Conservation (phyloP, 2,113 vertebrate genomes). For the Egretta garzetta region DNA sequence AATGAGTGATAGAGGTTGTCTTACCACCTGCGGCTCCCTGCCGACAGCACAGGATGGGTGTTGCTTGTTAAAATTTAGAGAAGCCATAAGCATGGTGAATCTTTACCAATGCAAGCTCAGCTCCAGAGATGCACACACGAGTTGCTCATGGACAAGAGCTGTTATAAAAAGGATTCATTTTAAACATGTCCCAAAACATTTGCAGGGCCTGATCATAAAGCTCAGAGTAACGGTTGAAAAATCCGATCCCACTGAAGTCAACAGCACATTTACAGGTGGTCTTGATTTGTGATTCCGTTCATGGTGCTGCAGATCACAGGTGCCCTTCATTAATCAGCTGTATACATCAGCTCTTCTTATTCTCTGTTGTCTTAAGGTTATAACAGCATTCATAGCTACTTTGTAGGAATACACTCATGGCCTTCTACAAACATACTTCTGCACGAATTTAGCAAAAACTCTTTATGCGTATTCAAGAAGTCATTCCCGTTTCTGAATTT, state of each 20-base stretch:
- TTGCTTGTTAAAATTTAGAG: neutral
- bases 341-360: neutral
- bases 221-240: neutral
- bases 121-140: neutral
- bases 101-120: neutral
- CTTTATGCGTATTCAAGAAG: neutral
- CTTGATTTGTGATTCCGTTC: neutral
- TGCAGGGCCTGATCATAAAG: neutral
- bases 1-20: neutral
- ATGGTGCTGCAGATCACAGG: neutral
- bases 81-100: neutral
- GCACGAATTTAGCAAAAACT: neutral
- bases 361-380: neutral
- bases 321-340: neutral
- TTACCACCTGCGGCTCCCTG: neutral
- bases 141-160: neutral
- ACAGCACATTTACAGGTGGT: neutral
- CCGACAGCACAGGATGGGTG: neutral
- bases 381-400: neutral
- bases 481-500: neutral
- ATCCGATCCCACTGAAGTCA: neutral
- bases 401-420: neutral
- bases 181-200: rapidly evolving
- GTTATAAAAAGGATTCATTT: neutral
- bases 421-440: neutral